These are phyloP conservation scores for Alviniconcha marisindica DNA, from an alignment of 1,140 invertebrate species.

Conservation along the genomic window DNA sequence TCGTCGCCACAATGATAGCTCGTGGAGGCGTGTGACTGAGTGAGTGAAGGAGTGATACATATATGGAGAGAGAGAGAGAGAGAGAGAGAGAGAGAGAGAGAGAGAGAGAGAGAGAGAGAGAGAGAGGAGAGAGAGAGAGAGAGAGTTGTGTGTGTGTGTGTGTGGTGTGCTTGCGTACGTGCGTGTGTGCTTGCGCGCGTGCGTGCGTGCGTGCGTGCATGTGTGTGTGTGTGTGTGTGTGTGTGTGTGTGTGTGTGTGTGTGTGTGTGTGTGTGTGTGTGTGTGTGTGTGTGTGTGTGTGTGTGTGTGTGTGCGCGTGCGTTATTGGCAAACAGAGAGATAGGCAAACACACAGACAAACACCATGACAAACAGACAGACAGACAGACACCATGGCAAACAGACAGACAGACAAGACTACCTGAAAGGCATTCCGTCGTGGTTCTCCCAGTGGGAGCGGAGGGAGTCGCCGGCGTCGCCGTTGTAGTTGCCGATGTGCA, in stretches of 20 bases:
- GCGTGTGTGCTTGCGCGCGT: too few species aligned
- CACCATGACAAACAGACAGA: constrained; percentile 20
- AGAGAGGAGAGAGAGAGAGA: not conserved
- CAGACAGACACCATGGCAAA: constrained; percentile 8
- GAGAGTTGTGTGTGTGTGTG: too few species aligned
- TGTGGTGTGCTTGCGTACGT: too few species aligned
- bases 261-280: too few species aligned
- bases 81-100: not conserved
- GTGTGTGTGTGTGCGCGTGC: too few species aligned
- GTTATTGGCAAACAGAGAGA: constrained; percentile 20
- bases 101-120: not conserved
- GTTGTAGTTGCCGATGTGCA: constrained; percentile 81
- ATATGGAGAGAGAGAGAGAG: not conserved
- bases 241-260: too few species aligned
- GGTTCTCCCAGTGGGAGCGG: constrained; percentile 74
- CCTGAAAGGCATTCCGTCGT: constrained; percentile 85
- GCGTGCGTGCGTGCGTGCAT: too few species aligned
- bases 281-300: too few species aligned
- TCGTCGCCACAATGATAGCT: too few species aligned
- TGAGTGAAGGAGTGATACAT: too few species aligned
- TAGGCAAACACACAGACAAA: constrained; percentile 17
- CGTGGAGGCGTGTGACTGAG: too few species aligned
- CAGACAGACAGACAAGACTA: not conserved
- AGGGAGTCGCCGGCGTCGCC: constrained; percentile 79
- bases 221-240: too few species aligned